Conservation (phyloP, 2,888 invertebrate species). For the Standfussiana lucernea region DNA sequence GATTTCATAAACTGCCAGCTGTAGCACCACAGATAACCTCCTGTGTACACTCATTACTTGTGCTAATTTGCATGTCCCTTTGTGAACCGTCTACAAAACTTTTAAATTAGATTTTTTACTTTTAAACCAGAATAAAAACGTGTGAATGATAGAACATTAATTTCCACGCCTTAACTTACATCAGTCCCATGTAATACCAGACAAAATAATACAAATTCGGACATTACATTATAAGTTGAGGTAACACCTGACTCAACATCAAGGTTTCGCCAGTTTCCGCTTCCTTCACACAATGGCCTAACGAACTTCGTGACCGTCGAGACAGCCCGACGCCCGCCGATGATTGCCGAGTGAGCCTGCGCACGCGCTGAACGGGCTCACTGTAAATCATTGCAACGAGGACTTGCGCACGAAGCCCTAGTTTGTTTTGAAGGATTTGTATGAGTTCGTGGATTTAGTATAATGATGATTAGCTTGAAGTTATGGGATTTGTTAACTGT, state of each 20-base stretch:
- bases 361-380: conserved; percentile 69
- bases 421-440: conserved; percentile 61
- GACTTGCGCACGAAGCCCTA: conserved; percentile 60
- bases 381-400: conserved; percentile 67
- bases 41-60: too few species aligned
- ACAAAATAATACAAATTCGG: conserved; percentile 22
- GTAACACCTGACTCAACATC: conserved; percentile 39
- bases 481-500: conserved; percentile 30
- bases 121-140: background rate
- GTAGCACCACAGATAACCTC: too few species aligned
- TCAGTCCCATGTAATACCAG: conserved; percentile 19
- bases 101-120: too few species aligned
- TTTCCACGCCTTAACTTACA: conserved; percentile 15
- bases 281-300: conserved; percentile 60
- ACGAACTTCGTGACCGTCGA: conserved; percentile 69
- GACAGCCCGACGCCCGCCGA: conserved; percentile 72
- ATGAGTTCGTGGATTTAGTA: conserved; percentile 49
- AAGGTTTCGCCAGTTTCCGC: conserved; percentile 65
- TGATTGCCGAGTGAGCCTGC: conserved; percentile 69
- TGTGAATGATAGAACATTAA: background rate
- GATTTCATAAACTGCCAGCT: background rate
- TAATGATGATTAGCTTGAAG: conserved; percentile 54
- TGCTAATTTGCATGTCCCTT: background rate
- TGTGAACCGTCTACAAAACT: background rate
- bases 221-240: conserved; percentile 32